phyloP scores from a whole-genome alignment of 1,140 invertebrate genomes.

The Eupeodes corollae region DNA sequence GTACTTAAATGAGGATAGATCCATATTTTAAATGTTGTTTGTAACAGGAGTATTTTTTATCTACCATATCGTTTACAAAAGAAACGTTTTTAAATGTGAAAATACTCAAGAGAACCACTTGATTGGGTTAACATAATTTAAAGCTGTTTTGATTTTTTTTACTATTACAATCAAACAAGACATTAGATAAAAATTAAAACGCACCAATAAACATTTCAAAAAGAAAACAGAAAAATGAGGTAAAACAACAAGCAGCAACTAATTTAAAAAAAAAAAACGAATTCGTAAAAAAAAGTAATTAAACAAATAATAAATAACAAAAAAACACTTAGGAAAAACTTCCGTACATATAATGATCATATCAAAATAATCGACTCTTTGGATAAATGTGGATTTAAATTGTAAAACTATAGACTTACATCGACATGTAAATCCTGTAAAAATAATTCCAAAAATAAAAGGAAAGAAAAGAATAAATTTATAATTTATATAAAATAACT shows the following conservation, averaged over 20 bases:
- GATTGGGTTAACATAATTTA: too few relatives aligned
- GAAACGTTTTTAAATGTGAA: too few relatives aligned
- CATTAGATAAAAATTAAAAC: too few relatives aligned
- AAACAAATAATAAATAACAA: background rate
- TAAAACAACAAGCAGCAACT: background rate
- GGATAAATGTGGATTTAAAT: slow-evolving; percentile 10
- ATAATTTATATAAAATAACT: slow-evolving; percentile 34
- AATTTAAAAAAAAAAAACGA: background rate
- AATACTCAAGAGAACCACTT: too few relatives aligned
- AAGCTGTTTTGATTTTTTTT: too few relatives aligned
- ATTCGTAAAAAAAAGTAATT: background rate
- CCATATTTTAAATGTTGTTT: too few relatives aligned
- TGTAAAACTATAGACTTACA: slow-evolving; percentile 41
- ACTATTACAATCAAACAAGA: too few relatives aligned
- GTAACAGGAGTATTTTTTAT: too few relatives aligned
- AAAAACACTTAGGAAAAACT: background rate
- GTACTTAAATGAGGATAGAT: too few relatives aligned
- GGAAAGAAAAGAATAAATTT: slow-evolving; percentile 11
- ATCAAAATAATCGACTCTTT: background rate
- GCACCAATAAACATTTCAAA: too few relatives aligned
- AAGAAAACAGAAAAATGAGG: too few relatives aligned
- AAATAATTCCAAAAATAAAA: slow-evolving; percentile 30
- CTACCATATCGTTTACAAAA: too few relatives aligned
- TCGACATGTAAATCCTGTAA: slow-evolving; percentile 49
- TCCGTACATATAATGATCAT: background rate